Percentiles rank a stretch among this genome's conserved stretches.
These are phyloP conservation scores for Drosophila borealis DNA, from an alignment of 2,888 invertebrate species.

Conservation along the genomic window DNA sequence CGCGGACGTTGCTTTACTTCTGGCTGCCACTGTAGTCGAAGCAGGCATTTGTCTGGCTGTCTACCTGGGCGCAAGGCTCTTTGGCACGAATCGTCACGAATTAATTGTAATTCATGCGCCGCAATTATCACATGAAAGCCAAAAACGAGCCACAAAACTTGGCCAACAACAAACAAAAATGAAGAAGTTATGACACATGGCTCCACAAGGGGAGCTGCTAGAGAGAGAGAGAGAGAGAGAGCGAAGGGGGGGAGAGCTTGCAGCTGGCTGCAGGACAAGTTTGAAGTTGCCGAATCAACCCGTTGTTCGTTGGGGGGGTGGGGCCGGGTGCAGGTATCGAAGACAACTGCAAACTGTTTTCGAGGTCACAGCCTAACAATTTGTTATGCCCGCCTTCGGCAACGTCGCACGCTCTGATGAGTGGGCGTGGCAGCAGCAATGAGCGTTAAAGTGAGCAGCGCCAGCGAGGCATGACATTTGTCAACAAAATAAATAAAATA, in stretches of 20 bases:
- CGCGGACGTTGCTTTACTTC: conserved; percentile 64
- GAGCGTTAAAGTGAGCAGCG: conserved; percentile 79
- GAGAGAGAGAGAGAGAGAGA: too few species aligned
- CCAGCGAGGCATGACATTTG: conserved; percentile 77
- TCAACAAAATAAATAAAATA: conserved; percentile 10
- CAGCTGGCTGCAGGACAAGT: conserved; percentile 46
- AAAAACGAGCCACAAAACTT: conserved; percentile 37
- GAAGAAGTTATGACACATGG: conserved; percentile 28
- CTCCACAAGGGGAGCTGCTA: not conserved
- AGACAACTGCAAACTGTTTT: conserved; percentile 77
- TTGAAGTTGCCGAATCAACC: conserved; percentile 58
- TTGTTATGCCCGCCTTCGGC: conserved; percentile 63
- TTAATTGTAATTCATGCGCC: conserved; percentile 85
- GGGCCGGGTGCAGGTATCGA: conserved; percentile 52
- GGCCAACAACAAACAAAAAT: conserved; percentile 1
- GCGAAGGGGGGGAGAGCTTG: not conserved
- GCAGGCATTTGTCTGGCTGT: conserved; percentile 32
- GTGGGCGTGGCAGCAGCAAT: conserved; percentile 79
- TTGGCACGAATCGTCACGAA: conserved; percentile 80
- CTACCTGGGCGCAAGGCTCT: conserved; percentile 59
- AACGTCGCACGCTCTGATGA: conserved; percentile 65
- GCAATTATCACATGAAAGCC: conserved; percentile 83
- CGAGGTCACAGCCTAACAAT: conserved; percentile 81
- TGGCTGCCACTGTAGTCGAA: conserved; percentile 34
- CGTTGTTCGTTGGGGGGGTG: conserved; percentile 10